Conservation (phyloP, 2,888 invertebrate species). For the Oxycera nigricornis region DNA sequence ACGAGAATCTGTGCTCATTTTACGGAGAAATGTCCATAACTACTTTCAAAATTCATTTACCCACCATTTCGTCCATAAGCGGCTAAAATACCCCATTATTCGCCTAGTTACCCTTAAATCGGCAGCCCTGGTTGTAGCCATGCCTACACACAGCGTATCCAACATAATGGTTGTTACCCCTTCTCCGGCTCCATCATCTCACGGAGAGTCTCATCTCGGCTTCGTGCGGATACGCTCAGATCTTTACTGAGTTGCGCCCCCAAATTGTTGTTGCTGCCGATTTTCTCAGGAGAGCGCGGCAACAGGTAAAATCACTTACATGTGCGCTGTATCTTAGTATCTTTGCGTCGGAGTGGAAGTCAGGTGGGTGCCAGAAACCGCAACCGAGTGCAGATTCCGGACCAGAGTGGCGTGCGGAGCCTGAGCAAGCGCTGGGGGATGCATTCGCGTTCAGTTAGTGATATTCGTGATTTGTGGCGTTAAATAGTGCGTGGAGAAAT, state of each 20-base stretch:
- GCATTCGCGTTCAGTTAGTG: not conserved
- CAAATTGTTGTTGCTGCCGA: not conserved
- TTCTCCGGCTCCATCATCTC: not conserved
- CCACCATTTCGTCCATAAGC: too few species aligned
- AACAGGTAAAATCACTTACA: constrained; percentile 39
- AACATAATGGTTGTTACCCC: too few species aligned
- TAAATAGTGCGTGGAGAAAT: constrained; percentile 5
- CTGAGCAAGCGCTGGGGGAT: not conserved
- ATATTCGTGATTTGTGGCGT: not conserved
- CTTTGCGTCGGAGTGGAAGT: not conserved
- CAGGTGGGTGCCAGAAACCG: constrained; percentile 31
- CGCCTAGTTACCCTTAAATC: too few species aligned
- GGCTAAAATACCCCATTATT: too few species aligned
- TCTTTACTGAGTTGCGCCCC: constrained; percentile 4
- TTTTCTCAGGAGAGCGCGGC: not conserved
- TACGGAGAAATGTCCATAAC: too few species aligned
- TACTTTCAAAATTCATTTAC: too few species aligned
- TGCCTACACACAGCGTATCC: too few species aligned
- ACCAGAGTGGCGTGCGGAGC: constrained; percentile 10
- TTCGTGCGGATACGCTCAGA: not conserved
- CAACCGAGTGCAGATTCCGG: not conserved
- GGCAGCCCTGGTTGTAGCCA: too few species aligned
- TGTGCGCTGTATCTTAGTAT: constrained; percentile 14
- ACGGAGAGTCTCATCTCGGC: not conserved
- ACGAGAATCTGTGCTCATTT: too few species aligned